Base-by-base conservation (phyloP, 2,888 invertebrate species). In the Leptopterna dolabrata region DNA sequence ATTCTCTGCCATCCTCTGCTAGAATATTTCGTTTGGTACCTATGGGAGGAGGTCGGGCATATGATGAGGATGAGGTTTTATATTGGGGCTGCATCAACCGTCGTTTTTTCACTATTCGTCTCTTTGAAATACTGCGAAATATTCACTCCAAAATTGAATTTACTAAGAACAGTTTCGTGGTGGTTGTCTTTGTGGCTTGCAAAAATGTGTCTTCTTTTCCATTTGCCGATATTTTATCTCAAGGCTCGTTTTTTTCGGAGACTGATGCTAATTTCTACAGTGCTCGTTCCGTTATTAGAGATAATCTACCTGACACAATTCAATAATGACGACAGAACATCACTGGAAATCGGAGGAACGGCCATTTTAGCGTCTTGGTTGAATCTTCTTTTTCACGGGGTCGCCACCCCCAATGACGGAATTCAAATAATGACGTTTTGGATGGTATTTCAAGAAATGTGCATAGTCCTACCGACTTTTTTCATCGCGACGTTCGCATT, bases 11-110 rank as follows among this genome's bases (percentile, higher is more conserved):
- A 80, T 29, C 80, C 80, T 14, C 27, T 80, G 19, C 16, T 80
- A 9, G 80, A 80, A 2, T 80, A 80, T 80, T 80, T 45, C 80
- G 80, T 45, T 47, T 80, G 47, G 51, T 16, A 47, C 27, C 13
- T 47, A 24, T 80, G 80, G 80, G 29, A 45, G 14, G 16, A 45
- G 16, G 29, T 80, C 14, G 47, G 80, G 9, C 47, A 14, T 4
- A 29, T 29, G 45, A 80, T 80, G 80, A 29, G 16, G 16, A n/a
- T 80, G n/a, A 0, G 80, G 41, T 80, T 80, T 24, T 80, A 80
- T 19, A 43, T 45, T 16, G 29, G 29, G 3, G 9, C 24, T 0
- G 45, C 3, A 4, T 29, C 45, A 45, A 45, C 47, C 2, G 11
- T 51, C 14, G 2, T 80, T 9, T 80, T 80, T 24, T 80, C 80